Evolutionary conservation across 30 jellyfish, hydroid and myxozoan species (phyloP).

Genomic region (Nemopilema nomurai): DNA sequence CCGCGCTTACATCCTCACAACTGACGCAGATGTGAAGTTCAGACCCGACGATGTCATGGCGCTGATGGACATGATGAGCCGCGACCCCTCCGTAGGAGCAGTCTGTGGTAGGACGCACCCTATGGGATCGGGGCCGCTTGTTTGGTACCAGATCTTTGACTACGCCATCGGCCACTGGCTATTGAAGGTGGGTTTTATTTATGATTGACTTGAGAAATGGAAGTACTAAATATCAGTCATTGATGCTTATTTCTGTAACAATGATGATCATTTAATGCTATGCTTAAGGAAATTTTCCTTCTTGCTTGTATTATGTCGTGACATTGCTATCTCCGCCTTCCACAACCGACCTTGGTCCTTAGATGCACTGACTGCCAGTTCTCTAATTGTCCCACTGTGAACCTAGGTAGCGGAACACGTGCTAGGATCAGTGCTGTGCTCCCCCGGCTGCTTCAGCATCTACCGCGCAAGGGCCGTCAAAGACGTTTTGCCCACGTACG

Average conservation of each 20-base stretch:
- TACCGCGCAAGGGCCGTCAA: slow-evolving; percentile 83
- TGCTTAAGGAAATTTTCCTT: no score
- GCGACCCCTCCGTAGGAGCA: slow-evolving; percentile 87
- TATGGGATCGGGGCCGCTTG: slow-evolving; percentile 84
- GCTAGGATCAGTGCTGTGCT: slow-evolving; percentile 94
- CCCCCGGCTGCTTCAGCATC: slow-evolving; percentile 96
- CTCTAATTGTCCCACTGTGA: no score
- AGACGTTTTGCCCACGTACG: slow-evolving; percentile 88
- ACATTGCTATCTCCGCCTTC: no score
- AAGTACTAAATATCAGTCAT: no score
- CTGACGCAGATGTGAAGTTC: slow-evolving; percentile 89
- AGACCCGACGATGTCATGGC: slow-evolving; percentile 79
- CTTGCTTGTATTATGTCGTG: no score
- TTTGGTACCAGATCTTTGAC: slow-evolving; percentile 88
- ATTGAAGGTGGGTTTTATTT: slow-evolving; percentile 47
- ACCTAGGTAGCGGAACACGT: slow-evolving; percentile 92
- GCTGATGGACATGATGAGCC: slow-evolving; percentile 80
- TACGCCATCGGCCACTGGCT: slow-evolving; percentile 96
- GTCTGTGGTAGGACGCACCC: slow-evolving; percentile 96
- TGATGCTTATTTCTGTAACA: no score
- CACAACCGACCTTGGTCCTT: no score
- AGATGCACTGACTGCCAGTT: no score
- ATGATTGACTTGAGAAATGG: not conserved
- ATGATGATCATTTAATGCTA: no score
- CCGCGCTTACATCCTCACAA: slow-evolving; percentile 78